phyloP scores from a whole-genome alignment of 2,113 vertebrate species.

The Brachypteracias leptosomus region DNA sequence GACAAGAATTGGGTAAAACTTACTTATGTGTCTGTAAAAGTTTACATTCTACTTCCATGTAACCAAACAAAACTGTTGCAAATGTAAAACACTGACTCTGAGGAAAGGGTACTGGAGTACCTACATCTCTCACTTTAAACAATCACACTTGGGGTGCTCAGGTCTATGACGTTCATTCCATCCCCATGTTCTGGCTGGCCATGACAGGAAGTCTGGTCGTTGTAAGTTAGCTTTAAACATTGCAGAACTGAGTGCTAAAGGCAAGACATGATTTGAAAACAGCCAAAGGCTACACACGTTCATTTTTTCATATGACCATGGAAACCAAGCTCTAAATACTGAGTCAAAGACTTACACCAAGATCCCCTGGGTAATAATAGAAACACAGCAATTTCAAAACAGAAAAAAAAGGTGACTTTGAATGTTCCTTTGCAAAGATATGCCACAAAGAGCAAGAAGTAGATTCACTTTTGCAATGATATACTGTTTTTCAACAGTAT shows the following conservation, averaged over 20 bases:
- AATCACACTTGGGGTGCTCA: not conserved
- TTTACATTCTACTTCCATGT: not conserved
- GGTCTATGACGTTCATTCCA: not conserved
- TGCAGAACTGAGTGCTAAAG: constrained; percentile 32
- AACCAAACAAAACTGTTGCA: not conserved
- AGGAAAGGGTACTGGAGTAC: not conserved
- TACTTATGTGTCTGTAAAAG: not conserved
- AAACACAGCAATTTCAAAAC: not conserved
- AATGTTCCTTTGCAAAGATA: not conserved
- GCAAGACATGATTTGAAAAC: not conserved
- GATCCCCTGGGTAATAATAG: not conserved
- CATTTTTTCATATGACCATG: constrained; percentile 24
- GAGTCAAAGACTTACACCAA: not conserved
- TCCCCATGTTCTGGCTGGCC: not conserved
- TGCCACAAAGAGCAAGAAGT: not conserved
- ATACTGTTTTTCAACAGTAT: not conserved
- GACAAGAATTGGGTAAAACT: not conserved
- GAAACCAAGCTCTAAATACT: not conserved
- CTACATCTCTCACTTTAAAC: not conserved
- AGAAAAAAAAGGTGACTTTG: not conserved
- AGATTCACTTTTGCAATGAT: not conserved
- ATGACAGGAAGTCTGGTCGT: constrained; percentile 40
- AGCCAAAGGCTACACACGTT: not conserved
- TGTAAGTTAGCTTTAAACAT: not conserved
- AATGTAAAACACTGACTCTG: not conserved